Base-by-base conservation (phyloP, 2,113 vertebrate species). In the Hucho hucho region DNA sequence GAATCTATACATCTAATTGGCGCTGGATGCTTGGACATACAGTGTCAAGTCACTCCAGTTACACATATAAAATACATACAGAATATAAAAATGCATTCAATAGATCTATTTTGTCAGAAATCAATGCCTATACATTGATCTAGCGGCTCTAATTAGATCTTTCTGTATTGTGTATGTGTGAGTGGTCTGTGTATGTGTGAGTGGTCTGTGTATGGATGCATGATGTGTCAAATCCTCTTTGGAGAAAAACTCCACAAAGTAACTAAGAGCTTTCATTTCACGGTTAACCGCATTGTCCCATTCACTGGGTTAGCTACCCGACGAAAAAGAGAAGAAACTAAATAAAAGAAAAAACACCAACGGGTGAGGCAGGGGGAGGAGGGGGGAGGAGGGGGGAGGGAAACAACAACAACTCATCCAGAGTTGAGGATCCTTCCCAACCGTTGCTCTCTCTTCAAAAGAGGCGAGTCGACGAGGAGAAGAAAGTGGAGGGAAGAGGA, bases 181-280 rank as follows among this genome's bases (percentile, higher is more conserved):
- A n/a, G n/a, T n/a, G n/a, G n/a, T n/a, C n/a, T n/a, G n/a, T n/a
- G n/a, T n/a, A n/a, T n/a, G n/a, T n/a, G n/a, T n/a, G n/a, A n/a
- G n/a, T n/a, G n/a, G n/a, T 53, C 49, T 84, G 83, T 89, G 87
- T 81, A 84, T 92, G 89, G 91, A 90, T 89, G 90, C 88, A 88
- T 89, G 89, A 90, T 89, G 89, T 90, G 90, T 89, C 90, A 91
- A 91, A 90, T 90, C 89, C 89, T 90, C 87, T 91, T 92, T 92
- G 87, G 91, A 86, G 81, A 84, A 91, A 53, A 53, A 53, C 47
- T 4, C 88, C 86, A 87, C 86, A 89, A 92, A 90, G 88, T 90
- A 90, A 91, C 89, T 89, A 89, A 90, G 89, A 89, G 89, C 88
- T 92, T 91, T 90, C 90, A 91, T 92, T 90, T 92, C 90, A 92